Percentiles rank a stretch among this genome's conserved stretches.
phyloP scores from a whole-genome alignment of 2,113 vertebrate genomes.

The Sinocyclocheilus anshuiensis region DNA sequence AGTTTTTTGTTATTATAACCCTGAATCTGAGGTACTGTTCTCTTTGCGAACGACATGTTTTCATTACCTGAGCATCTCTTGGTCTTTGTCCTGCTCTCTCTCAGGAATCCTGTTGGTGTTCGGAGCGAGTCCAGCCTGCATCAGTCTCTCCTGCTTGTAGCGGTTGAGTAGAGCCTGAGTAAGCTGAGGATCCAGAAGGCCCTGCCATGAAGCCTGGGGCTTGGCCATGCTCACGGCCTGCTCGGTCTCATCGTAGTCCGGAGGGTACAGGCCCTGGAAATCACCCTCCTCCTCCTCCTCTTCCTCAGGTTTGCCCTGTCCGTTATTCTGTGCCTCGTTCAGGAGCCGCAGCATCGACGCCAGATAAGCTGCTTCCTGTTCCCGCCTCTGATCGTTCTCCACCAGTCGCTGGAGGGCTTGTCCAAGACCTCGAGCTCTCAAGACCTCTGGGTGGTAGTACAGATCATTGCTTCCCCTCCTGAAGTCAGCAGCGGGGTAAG shows the following conservation, averaged over 20 bases:
- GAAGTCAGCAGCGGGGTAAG: slow-evolving; percentile 61
- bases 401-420: slow-evolving; percentile 77
- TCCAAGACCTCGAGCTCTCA: slow-evolving; percentile 70
- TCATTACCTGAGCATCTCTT: slow-evolving; percentile 72
- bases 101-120: slow-evolving; percentile 49
- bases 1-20: neutral
- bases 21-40: neutral
- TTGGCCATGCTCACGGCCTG: slow-evolving; percentile 66
- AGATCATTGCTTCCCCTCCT: slow-evolving; percentile 59
- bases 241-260: slow-evolving; percentile 77
- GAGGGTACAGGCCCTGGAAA: slow-evolving; percentile 62
- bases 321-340: slow-evolving; percentile 64
- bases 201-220: slow-evolving; percentile 63
- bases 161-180: slow-evolving; percentile 70
- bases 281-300: slow-evolving; percentile 64
- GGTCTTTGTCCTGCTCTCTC: slow-evolving; percentile 59
- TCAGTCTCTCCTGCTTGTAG: slow-evolving; percentile 64
- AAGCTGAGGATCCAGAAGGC: slow-evolving; percentile 70
- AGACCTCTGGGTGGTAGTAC: slow-evolving; percentile 70
- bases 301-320: slow-evolving; percentile 62
- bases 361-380: slow-evolving; percentile 74
- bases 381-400: slow-evolving; percentile 75
- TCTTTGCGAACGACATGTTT: neutral
- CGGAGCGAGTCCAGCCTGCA: slow-evolving; percentile 51
- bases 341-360: slow-evolving; percentile 74